Evolutionary conservation across 2,888 invertebrate species (phyloP), one percentile per base, ranked within the genome.

Genomic region (Dryobota labecula): DNA sequence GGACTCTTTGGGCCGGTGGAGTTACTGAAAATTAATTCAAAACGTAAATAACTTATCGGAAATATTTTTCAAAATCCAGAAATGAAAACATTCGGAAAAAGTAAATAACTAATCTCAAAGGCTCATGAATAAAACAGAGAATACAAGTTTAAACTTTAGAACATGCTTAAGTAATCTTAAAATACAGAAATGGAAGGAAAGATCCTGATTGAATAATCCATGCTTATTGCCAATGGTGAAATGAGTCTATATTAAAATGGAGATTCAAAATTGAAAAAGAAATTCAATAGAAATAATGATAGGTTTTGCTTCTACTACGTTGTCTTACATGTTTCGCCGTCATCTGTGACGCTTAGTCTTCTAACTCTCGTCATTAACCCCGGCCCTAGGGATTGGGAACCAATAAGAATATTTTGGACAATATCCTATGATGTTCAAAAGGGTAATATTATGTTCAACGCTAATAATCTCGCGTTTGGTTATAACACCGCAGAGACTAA

Each of bases 1-100:
- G 99, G 65, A 99, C 99, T 89, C 99, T 97, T 95, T 99, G 99
- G 65, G 99, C 98, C 24, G 99, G 99, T 58, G 99, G 98, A 66
- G 98, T 98, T 87, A 97, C 99, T 98, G 92, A 71, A 93, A 93
- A 73, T 30, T 62, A 70, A 74, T 80, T 43, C 24, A 47, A 47
- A 47, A 41, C 36, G 15, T 65, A 13, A 69, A 60, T 45, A 43
- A 33, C 30, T 61, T 54, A n/a, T 11, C 43, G 63, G 4, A 27
- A 73, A 54, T 24, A 18, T 36, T 51, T 54, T 27, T 18, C 18
- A 66, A 70, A 24, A 68, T 60, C n/a, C 2, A 66, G 7, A 61
- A 47, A 18, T 36, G 0, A 56, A 70, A 78, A 60, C 2, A 36
- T 49, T 65, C 68, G 7, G 27, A 62, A 57, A 68, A 62, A 57